Conservation (phyloP, 1,140 invertebrate species). For the Gryllus bimaculatus region DNA sequence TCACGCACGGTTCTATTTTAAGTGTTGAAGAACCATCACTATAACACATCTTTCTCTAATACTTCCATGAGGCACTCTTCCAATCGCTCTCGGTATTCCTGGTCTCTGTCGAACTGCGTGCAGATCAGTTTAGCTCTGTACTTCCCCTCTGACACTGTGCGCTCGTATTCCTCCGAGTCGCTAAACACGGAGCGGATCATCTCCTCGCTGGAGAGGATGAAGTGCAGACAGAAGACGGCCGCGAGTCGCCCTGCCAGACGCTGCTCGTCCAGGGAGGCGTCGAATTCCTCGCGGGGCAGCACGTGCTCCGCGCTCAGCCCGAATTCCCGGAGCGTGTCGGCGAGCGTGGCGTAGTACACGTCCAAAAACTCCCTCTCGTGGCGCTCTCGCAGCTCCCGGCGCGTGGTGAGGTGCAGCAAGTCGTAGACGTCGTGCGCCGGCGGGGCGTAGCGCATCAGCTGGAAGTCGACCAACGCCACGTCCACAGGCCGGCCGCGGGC, state of each 20-base stretch:
- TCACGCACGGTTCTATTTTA: no score
- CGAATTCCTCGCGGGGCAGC: background rate
- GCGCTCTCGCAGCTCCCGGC: constrained; percentile 13
- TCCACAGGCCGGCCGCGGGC: constrained; percentile 7
- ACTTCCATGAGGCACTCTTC: background rate
- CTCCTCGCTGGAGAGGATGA: background rate
- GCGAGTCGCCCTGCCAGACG: background rate
- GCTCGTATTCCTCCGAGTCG: background rate
- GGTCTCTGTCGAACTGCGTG: background rate
- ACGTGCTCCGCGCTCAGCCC: no score
- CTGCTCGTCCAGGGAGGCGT: background rate
- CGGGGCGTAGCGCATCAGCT: constrained; percentile 13
- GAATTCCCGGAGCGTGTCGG: background rate
- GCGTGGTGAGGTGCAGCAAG: constrained; percentile 16
- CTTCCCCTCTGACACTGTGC: background rate
- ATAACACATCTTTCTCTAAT: background rate
- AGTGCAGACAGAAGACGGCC: background rate
- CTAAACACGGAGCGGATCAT: background rate
- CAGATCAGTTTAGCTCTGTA: background rate
- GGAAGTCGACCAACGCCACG: constrained; percentile 15
- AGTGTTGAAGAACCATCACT: background rate
- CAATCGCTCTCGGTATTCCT: background rate
- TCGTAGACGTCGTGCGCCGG: constrained; percentile 15
- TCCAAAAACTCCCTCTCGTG: constrained; percentile 13
- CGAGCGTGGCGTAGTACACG: constrained; percentile 11